These are phyloP conservation scores for Mionectes macconnelli DNA, from an alignment of 2,113 vertebrate genomes.

Conservation along the genomic window DNA sequence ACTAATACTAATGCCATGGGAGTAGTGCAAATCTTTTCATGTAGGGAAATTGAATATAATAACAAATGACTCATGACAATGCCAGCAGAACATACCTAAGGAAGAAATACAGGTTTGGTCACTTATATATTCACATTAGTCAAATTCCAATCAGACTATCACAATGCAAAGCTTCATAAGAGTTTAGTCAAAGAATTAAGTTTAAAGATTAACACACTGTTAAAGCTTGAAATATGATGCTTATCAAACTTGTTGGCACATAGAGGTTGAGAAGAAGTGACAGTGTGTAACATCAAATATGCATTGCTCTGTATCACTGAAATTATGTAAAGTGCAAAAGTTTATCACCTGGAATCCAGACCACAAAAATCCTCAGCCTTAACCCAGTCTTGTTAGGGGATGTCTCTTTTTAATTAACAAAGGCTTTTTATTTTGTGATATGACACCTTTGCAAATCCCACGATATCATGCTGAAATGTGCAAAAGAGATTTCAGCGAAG, in stretches of 20 bases:
- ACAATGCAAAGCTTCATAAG: neutral
- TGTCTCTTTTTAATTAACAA: neutral
- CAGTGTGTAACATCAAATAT: neutral
- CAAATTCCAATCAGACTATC: neutral
- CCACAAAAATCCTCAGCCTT: neutral
- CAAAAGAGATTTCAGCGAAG: neutral
- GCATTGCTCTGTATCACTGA: neutral
- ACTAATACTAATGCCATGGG: neutral
- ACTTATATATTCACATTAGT: neutral
- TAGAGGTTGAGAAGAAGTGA: neutral
- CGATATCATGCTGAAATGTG: neutral
- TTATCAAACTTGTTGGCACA: constrained; percentile 12
- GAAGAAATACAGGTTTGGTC: neutral
- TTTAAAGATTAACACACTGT: constrained; percentile 13
- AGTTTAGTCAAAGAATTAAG: neutral
- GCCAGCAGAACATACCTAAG: neutral
- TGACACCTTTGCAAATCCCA: neutral
- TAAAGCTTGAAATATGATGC: neutral
- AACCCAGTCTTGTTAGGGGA: neutral
- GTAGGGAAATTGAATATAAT: neutral
- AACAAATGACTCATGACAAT: neutral
- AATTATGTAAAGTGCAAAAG: neutral
- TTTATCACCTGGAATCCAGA: neutral
- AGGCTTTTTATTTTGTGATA: neutral
- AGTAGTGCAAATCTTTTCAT: neutral